Base-by-base conservation (phyloP, 92 coral and sea anemone species). In the Zoanthus solanderi region DNA sequence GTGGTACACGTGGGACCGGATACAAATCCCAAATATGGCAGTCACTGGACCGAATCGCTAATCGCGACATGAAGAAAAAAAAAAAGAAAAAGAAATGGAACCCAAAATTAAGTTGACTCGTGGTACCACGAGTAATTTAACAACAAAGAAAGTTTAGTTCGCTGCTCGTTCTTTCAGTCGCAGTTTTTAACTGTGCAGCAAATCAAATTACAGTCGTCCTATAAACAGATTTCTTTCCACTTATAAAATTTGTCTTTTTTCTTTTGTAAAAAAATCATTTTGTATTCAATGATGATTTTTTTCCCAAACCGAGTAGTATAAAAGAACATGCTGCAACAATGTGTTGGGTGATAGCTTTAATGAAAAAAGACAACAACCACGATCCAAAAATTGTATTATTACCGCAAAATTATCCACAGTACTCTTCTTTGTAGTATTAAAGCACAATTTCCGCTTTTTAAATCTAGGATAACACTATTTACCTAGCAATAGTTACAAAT, bases 401-500 rank as follows among this genome's bases (percentile, higher is more conserved):
- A 31, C 42, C 30, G 9, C 47, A 31, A 5, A 69, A 9, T 12
- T 9, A 29, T 31, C 15, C 46, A 69, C 6, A 69, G 9, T 12
- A 4, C 12, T 69, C 15, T 69, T 44, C 29, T 29, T 53, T 34
- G 45, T 69, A 9, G 15, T 53, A 28, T 7, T 30, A 57, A 54
- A 44, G 0, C n/a, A 23, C 32, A 77, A 75, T 77, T 77, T 77
- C 82, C 68, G 82, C 66, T 53, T 31, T 53, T 77, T 32, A 14
- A n/a, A 53, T 0, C n/a, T 53, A 18, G 9, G 67, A 77, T 10
- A 23, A 31, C 23, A 9, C 12, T 28, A 54, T 77, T 77, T 77
- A 54, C 50, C 12, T 8, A 29, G 47, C 12, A 29, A 15, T 13
- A 63, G 47, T 29, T 52, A 77, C 67, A 53, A 28, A 52, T 54